phyloP scores from a whole-genome alignment of 2,113 vertebrate species.

The Cyprinodon variegatus region DNA sequence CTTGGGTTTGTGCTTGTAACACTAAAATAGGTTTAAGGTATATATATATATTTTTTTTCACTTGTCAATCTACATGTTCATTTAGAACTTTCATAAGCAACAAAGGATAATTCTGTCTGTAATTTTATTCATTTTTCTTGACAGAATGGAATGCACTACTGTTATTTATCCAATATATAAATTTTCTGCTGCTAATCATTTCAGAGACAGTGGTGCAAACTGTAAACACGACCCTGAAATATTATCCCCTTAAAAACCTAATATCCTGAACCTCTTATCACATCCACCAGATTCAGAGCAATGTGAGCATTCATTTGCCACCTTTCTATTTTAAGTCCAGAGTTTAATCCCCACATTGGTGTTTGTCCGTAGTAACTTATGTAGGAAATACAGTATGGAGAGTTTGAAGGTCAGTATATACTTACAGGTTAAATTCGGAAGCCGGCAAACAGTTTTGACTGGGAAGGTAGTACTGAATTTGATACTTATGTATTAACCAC shows the following conservation, averaged over 20 bases:
- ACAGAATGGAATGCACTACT: not conserved
- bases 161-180: not conserved
- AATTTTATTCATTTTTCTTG: not conserved
- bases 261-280: not conserved
- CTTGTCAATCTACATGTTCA: not conserved
- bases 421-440: not conserved
- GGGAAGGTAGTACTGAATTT: not conserved
- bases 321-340: slow-evolving; percentile 11
- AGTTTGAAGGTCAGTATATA: not conserved
- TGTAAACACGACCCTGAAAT: slow-evolving; percentile 17
- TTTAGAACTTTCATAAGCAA: not conserved
- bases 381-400: not conserved
- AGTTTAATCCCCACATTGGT: not conserved
- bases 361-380: not conserved
- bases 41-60: not conserved
- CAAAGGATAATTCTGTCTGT: not conserved
- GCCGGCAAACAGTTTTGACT: not conserved
- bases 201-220: not conserved
- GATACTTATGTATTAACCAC: not conserved
- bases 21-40: not conserved
- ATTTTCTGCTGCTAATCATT: slow-evolving; percentile 3
- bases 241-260: slow-evolving; percentile 26
- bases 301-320: slow-evolving; percentile 4
- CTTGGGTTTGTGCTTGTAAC: not conserved
- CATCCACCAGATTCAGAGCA: slow-evolving; percentile 11